Evolutionary conservation across 2,888 invertebrate species (phyloP).

Genomic region (Onthophagus sagittarius): DNA sequence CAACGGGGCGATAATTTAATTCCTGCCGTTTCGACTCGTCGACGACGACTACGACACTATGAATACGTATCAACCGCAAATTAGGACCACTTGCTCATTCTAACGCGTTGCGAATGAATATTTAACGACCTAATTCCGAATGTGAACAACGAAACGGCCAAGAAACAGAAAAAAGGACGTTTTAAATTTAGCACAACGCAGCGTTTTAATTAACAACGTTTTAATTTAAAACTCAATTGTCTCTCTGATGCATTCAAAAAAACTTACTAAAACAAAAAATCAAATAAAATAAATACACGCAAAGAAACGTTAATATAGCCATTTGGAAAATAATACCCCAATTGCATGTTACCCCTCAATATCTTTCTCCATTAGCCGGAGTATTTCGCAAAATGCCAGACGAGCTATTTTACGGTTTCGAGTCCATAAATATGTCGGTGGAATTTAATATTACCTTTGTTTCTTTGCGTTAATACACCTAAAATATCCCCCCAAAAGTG

Average conservation of each 20-base stretch:
- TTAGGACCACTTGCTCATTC: neutral
- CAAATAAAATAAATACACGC: neutral
- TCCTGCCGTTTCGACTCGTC: neutral
- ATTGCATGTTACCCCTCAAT: neutral
- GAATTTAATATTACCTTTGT: neutral
- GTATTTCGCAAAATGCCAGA: neutral
- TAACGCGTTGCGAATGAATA: neutral
- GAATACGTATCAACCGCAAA: neutral
- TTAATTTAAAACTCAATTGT: no score
- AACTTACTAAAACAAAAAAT: neutral
- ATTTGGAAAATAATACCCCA: neutral
- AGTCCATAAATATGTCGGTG: neutral
- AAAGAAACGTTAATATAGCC: neutral
- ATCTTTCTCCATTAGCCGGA: neutral
- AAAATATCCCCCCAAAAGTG: neutral
- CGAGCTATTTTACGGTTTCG: neutral
- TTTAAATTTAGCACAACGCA: no score
- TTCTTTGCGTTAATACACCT: neutral
- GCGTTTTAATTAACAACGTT: no score
- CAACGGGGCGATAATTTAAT: neutral
- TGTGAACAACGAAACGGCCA: neutral
- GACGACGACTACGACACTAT: neutral
- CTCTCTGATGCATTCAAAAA: no score
- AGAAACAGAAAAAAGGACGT: no score
- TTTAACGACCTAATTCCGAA: neutral